Percentiles rank a stretch among this genome's conserved stretches.
phyloP scores from a whole-genome alignment of 1,140 invertebrate species.

The Lucilia cuprina region DNA sequence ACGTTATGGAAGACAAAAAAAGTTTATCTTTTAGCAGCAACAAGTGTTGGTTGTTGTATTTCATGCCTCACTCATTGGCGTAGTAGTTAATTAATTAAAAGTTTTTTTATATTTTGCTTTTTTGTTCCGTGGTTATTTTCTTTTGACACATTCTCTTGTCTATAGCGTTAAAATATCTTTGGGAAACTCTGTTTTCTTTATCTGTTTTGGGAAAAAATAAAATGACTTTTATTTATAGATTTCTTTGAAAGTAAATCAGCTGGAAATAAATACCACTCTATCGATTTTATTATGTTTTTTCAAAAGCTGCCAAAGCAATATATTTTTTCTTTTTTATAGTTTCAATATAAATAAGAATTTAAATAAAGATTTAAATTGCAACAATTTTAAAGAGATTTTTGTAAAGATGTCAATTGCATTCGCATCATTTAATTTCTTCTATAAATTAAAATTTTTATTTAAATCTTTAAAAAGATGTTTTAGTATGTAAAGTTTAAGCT shows the following conservation, averaged over 20 bases:
- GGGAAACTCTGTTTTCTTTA: neutral
- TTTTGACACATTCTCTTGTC: neutral
- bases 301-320: too few species aligned
- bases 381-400: too few species aligned
- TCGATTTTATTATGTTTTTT: neutral
- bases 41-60: neutral
- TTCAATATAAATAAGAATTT: too few species aligned
- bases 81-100: neutral
- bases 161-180: neutral
- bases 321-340: too few species aligned
- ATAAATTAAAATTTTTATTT: too few species aligned
- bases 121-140: too few species aligned
- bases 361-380: too few species aligned
- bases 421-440: too few species aligned
- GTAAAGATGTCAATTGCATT: too few species aligned
- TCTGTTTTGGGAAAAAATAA: neutral
- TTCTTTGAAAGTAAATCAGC: neutral
- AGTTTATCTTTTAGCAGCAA: conserved; percentile 3
- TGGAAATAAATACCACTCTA: neutral
- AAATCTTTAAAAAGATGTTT: too few species aligned
- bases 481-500: too few species aligned
- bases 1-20: neutral
- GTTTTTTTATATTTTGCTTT: too few species aligned
- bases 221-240: neutral
- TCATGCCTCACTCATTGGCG: neutral